A percentile compares a stretch with the other conserved stretches of the same genome.
These are phyloP conservation scores for Eurystomus glaucurus DNA, from an alignment of 2,797 vertebrate genomes.

Conservation along the genomic window DNA sequence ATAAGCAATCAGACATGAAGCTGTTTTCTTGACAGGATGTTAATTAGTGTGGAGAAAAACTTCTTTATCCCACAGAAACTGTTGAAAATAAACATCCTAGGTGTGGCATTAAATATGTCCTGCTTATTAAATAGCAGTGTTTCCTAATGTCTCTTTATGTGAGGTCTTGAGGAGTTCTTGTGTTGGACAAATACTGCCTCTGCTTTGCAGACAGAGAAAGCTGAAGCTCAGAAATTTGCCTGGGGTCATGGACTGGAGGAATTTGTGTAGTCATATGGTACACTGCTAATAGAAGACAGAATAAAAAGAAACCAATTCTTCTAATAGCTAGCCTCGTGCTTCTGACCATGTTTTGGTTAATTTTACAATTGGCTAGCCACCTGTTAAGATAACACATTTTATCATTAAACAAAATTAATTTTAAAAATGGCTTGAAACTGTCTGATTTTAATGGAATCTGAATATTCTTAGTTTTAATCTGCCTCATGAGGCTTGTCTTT, in stretches of 20 bases:
- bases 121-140: neutral
- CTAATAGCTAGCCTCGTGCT: slow-evolving; percentile 22
- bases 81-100: neutral
- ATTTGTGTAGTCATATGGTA: neutral
- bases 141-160: neutral
- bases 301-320: slow-evolving; percentile 23
- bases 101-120: neutral
- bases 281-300: slow-evolving; percentile 5
- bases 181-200: neutral
- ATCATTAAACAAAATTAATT: slow-evolving; percentile 83
- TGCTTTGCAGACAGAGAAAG: neutral
- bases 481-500: slow-evolving; percentile 82
- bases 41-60: neutral
- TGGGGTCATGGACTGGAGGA: neutral
- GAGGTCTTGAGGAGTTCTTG: neutral
- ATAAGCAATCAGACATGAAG: slow-evolving; percentile 22
- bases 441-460: slow-evolving; percentile 79
- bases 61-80: neutral
- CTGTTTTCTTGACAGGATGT: neutral
- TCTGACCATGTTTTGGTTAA: slow-evolving; percentile 78
- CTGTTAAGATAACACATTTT: slow-evolving; percentile 78
- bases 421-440: slow-evolving; percentile 76
- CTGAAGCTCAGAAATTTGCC: slow-evolving; percentile 6
- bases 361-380: slow-evolving; percentile 80
- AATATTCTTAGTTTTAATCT: slow-evolving; percentile 80